Percentiles rank a stretch among this genome's conserved stretches.
These are phyloP conservation scores for Drosophila differens DNA, from an alignment of 2,888 invertebrate genomes.

Conservation along the genomic window DNA sequence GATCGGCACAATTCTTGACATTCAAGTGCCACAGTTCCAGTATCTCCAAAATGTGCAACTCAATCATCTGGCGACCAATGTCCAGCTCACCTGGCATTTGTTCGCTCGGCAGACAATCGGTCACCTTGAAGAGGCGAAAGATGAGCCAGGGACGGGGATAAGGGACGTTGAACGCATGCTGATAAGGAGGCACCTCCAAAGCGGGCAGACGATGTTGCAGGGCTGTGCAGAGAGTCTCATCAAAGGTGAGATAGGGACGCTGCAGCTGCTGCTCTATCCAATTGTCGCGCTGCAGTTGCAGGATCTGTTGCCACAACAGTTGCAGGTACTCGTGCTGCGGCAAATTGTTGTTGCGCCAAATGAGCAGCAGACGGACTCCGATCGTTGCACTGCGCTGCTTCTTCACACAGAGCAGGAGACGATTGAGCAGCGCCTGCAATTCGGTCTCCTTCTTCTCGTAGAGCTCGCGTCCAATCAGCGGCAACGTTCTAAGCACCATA, in stretches of 20 bases:
- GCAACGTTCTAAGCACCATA: conserved; percentile 95
- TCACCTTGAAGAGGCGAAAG: conserved; percentile 98
- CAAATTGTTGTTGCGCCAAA: conserved; percentile 93
- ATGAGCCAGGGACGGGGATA: conserved; percentile 98
- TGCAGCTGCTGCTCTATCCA: conserved; percentile 98
- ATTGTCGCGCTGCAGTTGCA: conserved; percentile 94
- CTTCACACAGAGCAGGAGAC: conserved; percentile 95
- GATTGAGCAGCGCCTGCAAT: conserved; percentile 93
- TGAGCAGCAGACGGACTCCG: conserved; percentile 91
- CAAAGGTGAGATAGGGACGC: conserved; percentile 97
- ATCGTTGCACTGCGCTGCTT: conserved; percentile 96
- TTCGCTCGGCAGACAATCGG: conserved; percentile 95
- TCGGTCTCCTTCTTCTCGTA: conserved; percentile 97
- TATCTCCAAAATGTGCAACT: conserved; percentile 97
- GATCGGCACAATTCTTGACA: conserved; percentile 96
- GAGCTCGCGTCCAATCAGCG: conserved; percentile 97
- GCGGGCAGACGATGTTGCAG: conserved; percentile 95
- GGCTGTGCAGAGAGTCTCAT: conserved; percentile 96
- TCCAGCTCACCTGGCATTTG: conserved; percentile 98
- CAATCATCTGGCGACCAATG: conserved; percentile 98
- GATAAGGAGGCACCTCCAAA: conserved; percentile 4
- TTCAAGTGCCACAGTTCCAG: conserved; percentile 94
- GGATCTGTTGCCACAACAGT: conserved; percentile 97
- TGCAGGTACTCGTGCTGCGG: conserved; percentile 98
- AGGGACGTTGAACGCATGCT: conserved; percentile 87